Evolutionary conservation across 2,797 vertebrate genomes (phyloP).

Genomic region (Pogonophryne albipinna): DNA sequence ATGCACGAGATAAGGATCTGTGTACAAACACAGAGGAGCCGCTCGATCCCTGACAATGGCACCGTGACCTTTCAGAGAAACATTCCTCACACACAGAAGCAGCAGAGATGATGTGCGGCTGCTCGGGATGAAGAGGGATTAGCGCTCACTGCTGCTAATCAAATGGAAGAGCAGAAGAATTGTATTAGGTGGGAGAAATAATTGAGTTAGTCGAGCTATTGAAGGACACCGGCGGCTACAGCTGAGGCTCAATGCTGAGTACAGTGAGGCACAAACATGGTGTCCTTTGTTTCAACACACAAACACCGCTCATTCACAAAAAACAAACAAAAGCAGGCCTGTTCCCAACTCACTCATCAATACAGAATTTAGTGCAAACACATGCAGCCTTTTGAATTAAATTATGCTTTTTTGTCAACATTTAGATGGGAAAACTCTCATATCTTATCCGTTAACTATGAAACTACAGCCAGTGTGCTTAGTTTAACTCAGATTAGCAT

Average conservation of each 20-base stretch:
- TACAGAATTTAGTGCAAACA: neutral
- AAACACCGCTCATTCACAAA: neutral
- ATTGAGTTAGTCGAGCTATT: conserved; percentile 70
- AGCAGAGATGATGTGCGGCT: conserved; percentile 58
- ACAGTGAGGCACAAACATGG: conserved; percentile 26
- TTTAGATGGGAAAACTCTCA: neutral
- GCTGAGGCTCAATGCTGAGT: conserved; percentile 21
- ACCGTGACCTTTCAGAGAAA: conserved; percentile 67
- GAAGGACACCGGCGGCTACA: conserved; percentile 76
- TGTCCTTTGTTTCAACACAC: conserved; percentile 28
- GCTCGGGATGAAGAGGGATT: conserved; percentile 78
- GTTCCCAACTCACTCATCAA: neutral
- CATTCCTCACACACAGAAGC: conserved; percentile 56
- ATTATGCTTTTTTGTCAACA: neutral
- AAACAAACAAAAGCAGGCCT: neutral
- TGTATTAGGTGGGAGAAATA: conserved; percentile 76
- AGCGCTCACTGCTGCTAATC: conserved; percentile 77
- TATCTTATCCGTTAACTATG: too few species aligned
- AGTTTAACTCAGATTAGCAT: too few species aligned
- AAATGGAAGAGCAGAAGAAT: conserved; percentile 81
- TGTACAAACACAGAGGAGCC: conserved; percentile 44
- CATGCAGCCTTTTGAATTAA: neutral
- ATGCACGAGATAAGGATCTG: conserved; percentile 24
- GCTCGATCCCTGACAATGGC: conserved; percentile 66
- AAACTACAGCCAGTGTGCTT: too few species aligned